A percentile compares a stretch with the other conserved stretches of the same genome.
Conservation (phyloP, 2,797 vertebrate species). For the Percopsis omiscomaycus region DNA sequence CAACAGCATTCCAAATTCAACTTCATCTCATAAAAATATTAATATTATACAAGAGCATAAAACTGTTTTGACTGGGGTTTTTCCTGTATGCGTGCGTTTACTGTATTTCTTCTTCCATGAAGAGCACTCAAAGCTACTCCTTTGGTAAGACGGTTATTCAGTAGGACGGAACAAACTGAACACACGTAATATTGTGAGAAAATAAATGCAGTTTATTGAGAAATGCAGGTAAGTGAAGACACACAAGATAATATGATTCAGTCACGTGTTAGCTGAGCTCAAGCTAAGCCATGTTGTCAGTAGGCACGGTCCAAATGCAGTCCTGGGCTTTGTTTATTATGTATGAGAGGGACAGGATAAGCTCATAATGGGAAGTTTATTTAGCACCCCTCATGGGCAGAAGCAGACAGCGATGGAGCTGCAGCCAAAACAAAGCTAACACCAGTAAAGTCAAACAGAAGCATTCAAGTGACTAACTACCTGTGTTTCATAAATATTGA, state of each 20-base stretch:
- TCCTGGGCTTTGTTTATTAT: conserved; percentile 17
- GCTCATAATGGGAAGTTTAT: conserved; percentile 17
- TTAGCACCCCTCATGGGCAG: conserved; percentile 16
- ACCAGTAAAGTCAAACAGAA: conserved; percentile 41
- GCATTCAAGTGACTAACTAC: conserved; percentile 69
- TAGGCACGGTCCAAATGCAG: not conserved
- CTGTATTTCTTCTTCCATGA: too few species aligned
- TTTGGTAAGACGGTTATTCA: too few species aligned
- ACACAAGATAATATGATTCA: conserved; percentile 56
- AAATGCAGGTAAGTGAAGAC: conserved; percentile 49
- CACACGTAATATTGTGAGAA: conserved; percentile 58
- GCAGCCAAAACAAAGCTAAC: conserved; percentile 23
- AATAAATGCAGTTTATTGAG: conserved; percentile 81
- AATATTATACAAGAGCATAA: too few species aligned
- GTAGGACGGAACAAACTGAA: conserved; percentile 23
- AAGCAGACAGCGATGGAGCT: conserved; percentile 15
- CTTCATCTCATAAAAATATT: too few species aligned
- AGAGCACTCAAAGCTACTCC: too few species aligned
- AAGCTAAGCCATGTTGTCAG: conserved; percentile 17
- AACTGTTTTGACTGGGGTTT: too few species aligned
- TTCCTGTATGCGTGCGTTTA: too few species aligned
- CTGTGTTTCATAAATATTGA: conserved; percentile 67
- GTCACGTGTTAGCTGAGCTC: conserved; percentile 50
- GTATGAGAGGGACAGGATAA: conserved; percentile 20
- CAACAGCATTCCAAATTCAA: too few species aligned